Conservation (phyloP, 1,140 invertebrate genomes). For the Aphelinus certus region DNA sequence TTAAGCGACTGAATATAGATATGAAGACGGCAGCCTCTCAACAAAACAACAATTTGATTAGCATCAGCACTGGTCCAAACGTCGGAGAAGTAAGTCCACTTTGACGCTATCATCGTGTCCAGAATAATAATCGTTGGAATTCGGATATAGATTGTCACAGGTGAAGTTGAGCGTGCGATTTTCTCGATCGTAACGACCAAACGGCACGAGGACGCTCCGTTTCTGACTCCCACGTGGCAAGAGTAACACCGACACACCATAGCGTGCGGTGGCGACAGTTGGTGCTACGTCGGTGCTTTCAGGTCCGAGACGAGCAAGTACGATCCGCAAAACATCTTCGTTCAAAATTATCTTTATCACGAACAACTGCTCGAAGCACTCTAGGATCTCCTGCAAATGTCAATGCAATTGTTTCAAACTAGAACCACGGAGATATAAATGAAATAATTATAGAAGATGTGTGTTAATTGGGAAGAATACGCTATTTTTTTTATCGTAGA, state of each 20-base stretch:
- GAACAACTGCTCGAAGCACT: conserved; percentile 46
- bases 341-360: conserved; percentile 40
- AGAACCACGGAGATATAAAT: too few species aligned
- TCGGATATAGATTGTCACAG: conserved; percentile 25
- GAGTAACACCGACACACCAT: background rate
- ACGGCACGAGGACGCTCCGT: conserved; percentile 19
- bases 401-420: too few species aligned
- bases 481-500: too few species aligned
- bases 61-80: too few species aligned
- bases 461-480: too few species aligned
- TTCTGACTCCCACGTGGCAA: background rate
- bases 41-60: too few species aligned
- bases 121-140: too few species aligned
- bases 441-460: background rate
- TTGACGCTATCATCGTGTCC: conserved; percentile 3
- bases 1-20: too few species aligned
- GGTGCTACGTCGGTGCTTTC: background rate
- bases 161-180: conserved; percentile 30
- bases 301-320: conserved; percentile 39
- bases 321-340: conserved; percentile 39
- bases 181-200: conserved; percentile 30
- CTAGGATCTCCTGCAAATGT: conserved; percentile 4
- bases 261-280: background rate
- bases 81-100: conserved; percentile 15
- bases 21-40: too few species aligned